Base-by-base conservation (phyloP, 2,113 vertebrate genomes). In the Pontoporia blainvillei region DNA sequence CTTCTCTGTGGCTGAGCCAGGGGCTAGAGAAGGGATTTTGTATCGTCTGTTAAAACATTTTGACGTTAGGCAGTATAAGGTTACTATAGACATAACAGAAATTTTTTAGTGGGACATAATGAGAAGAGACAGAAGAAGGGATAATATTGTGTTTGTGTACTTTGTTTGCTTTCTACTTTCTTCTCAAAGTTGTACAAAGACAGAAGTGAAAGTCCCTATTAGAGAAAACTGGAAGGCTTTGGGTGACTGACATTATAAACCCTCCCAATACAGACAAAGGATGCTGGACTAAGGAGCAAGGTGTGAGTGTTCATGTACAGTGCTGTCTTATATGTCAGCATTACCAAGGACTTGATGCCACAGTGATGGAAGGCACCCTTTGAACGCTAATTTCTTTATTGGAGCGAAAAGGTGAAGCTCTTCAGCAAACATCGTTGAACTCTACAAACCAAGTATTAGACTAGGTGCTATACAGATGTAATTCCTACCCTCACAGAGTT, bases 171-270 rank as follows among this genome's bases (percentile, higher is more conserved):
- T 86, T 62, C n/a, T 64, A 36, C 1, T 76, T 86, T 88, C 3
- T 90, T 72, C 17, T 93, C 29, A 36, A 54, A 84, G 44, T 86
- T 96, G 8, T 86, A 76, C 36, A 90, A 84, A 86, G 31, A 54
- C 13, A 88, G 39, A 86, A 75, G 12, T 64, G 21, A 59, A 3
- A 66, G 61, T 79, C 1, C 8, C 7, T 67, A 0, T 57, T 52
- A 8, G 34, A 85, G 25, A 41, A 67, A 46, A 61, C 5, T 5
- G 59, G 76, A 89, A 78, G 62, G 7, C 2, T 82, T 88, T 49
- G 20, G 2, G 5, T 72, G 78, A 59, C 29, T 31, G 29, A 67
- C 13, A 25, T 27, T 52, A 8, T 73, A 85, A 69, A 57, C 4
- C 23, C 6, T 72, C 15, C 25, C 46, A 49, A 64, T 31, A 75